Conservation (phyloP, 2,113 vertebrate species). For the Progne subis region DNA sequence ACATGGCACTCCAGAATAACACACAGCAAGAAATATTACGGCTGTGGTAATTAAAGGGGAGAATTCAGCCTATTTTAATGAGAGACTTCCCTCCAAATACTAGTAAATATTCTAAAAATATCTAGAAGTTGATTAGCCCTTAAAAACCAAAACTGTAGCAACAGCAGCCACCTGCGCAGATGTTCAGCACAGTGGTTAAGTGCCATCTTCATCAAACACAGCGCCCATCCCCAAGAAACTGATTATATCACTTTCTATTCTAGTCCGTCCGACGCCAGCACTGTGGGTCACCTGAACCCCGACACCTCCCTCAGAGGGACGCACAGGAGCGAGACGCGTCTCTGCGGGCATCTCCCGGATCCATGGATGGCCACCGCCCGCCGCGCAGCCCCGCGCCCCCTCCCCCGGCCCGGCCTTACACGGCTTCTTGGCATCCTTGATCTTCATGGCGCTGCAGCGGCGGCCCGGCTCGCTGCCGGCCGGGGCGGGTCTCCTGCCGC, state of each 20-base stretch:
- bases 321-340: background rate
- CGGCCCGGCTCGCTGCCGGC: background rate
- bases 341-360: background rate
- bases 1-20: fast-evolving
- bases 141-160: background rate
- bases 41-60: background rate
- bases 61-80: fast-evolving
- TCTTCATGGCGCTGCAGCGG: slow-evolving; percentile 74
- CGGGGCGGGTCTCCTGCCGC: background rate
- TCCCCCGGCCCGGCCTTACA: slow-evolving; percentile 66
- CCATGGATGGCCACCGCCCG: background rate
- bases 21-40: fast-evolving
- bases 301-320: background rate
- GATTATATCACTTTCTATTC: fast-evolving
- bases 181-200: background rate
- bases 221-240: background rate
- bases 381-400: background rate
- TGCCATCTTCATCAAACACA: background rate
- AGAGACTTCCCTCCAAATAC: too few relatives aligned
- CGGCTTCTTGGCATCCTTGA: slow-evolving; percentile 85
- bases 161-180: background rate
- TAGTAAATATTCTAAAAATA: background rate
- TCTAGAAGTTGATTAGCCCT: background rate
- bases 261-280: background rate
- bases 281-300: background rate